phyloP scores from a whole-genome alignment of 2,113 vertebrate species.

The Galbula dea region DNA sequence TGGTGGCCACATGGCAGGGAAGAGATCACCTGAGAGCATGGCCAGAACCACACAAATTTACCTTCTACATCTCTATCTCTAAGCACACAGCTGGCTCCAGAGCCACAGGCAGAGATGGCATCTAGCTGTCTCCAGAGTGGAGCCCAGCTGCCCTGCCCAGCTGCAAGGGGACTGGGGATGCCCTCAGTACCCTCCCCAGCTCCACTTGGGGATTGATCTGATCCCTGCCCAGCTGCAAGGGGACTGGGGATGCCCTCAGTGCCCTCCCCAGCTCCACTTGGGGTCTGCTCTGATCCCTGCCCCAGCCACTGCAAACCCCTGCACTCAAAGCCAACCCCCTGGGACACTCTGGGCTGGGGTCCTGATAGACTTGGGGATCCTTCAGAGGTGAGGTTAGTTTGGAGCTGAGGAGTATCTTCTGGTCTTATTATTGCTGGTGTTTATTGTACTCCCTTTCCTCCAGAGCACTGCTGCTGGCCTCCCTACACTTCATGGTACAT shows the following conservation, averaged over 20 bases:
- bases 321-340: neutral
- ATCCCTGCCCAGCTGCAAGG: neutral
- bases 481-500: neutral
- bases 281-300: neutral
- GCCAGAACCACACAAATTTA: neutral
- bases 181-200: too few relatives aligned
- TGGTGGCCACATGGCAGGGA: neutral
- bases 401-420: neutral
- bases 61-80: too few relatives aligned
- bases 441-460: neutral
- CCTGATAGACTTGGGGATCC: fast-evolving
- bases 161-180: too few relatives aligned
- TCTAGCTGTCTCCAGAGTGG: too few relatives aligned
- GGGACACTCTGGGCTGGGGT: neutral
- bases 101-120: too few relatives aligned
- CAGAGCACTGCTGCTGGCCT: neutral
- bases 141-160: too few relatives aligned
- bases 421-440: neutral
- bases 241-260: fast-evolving
- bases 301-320: neutral
- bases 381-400: fast-evolving
- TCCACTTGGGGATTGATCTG: fast-evolving
- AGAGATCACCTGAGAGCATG: neutral
- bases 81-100: too few relatives aligned
- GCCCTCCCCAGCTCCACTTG: fast-evolving